Conservation (phyloP, 2,113 vertebrate species). For the Plectropomus leopardus region DNA sequence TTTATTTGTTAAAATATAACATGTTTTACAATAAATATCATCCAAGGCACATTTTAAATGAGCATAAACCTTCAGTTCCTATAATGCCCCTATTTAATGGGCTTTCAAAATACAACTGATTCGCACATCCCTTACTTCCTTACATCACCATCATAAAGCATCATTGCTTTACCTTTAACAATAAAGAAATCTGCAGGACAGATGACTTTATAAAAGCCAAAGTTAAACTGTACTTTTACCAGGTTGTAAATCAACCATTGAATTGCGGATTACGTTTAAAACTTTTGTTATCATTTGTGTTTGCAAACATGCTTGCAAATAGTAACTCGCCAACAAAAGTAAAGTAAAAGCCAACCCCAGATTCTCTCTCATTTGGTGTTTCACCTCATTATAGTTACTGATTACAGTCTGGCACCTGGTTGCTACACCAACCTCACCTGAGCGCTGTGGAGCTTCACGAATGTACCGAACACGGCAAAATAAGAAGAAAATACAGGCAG, state of each 20-base stretch:
- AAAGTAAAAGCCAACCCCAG: no score
- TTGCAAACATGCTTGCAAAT: no score
- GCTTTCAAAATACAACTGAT: not conserved
- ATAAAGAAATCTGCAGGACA: conserved; percentile 7
- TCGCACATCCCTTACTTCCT: not conserved
- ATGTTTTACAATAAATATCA: conserved; percentile 32
- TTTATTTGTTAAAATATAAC: conserved; percentile 54
- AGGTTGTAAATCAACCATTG: conserved; percentile 19
- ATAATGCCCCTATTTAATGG: not conserved
- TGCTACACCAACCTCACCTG: no score
- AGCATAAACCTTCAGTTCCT: not conserved
- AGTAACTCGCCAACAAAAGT: no score
- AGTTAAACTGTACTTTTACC: not conserved
- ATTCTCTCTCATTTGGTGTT: no score
- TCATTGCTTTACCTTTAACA: not conserved
- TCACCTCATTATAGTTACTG: no score
- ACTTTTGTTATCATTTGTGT: no score
- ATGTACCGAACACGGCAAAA: no score
- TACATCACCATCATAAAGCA: not conserved
- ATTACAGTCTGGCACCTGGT: no score
- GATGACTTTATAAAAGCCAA: conserved; percentile 70
- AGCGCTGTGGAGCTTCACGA: no score
- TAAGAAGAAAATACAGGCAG: no score
- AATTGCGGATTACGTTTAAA: not conserved
- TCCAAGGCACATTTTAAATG: conserved; percentile 56